Evolutionary conservation across 2,888 invertebrate genomes (phyloP).

Genomic region (Monochamus alternatus): DNA sequence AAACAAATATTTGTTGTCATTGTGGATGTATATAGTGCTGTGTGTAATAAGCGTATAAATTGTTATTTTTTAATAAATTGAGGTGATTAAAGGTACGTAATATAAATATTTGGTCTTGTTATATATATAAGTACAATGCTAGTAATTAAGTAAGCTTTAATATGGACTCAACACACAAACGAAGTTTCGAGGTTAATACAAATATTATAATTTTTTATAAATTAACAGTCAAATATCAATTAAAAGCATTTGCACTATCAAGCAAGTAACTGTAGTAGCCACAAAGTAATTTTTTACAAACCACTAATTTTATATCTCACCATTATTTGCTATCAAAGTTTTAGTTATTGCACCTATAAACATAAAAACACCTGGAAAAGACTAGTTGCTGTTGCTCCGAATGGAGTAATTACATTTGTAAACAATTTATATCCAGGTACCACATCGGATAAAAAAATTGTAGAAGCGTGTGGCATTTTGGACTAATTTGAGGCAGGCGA

Average conservation of each 20-base stretch:
- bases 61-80: neutral
- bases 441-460: conserved; percentile 27
- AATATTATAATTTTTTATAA: neutral
- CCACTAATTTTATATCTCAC: neutral
- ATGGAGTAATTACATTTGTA: conserved; percentile 26
- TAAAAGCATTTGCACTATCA: neutral
- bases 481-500: conserved; percentile 14
- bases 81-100: neutral
- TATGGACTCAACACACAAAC: neutral
- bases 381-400: conserved; percentile 13
- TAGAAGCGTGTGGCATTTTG: conserved; percentile 13
- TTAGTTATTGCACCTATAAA: neutral
- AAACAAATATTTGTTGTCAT: neutral
- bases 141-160: neutral
- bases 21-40: neutral
- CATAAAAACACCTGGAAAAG: neutral
- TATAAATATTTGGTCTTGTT: neutral
- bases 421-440: conserved; percentile 25
- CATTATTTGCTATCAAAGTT: neutral
- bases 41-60: neutral
- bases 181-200: neutral
- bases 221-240: neutral
- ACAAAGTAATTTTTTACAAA: neutral
- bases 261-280: neutral
- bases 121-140: neutral